Conservation (phyloP, 92 coral and sea anemone genomes). For the Heteractis magnifica region DNA sequence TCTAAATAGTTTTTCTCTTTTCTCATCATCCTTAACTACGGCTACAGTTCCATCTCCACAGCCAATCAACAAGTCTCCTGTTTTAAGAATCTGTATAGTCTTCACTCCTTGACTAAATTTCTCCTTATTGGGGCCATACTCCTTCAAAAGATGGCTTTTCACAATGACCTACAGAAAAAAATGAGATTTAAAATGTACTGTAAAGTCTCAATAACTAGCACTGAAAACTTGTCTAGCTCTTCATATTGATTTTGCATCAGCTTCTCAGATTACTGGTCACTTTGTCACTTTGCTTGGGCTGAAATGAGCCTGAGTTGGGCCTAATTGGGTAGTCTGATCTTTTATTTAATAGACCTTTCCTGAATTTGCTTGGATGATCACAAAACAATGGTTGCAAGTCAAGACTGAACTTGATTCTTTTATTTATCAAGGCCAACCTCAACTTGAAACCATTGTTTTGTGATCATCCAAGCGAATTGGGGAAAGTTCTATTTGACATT, state of each 20-base stretch:
- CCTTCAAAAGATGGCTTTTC: conserved; percentile 51
- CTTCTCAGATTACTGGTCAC: no score
- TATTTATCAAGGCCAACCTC: no score
- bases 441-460: no score
- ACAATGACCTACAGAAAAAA: conserved; percentile 58
- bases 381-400: neutral
- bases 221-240: no score
- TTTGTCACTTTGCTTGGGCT: no score
- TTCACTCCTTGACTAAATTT: conserved; percentile 85
- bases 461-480: no score
- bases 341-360: no score
- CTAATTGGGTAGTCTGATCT: no score
- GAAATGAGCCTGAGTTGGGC: no score
- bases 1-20: conserved; percentile 13
- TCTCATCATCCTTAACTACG: conserved; percentile 39
- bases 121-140: conserved; percentile 78
- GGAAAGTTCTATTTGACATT: no score
- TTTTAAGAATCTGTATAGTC: conserved; percentile 66
- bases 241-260: no score
- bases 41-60: conserved; percentile 99
- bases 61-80: conserved; percentile 82
- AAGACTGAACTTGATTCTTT: neutral
- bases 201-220: neutral
- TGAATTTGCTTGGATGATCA: neutral
- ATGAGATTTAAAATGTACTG: neutral